Conservation (phyloP, 2,888 invertebrate species). For the Ptychoptera albimana region DNA sequence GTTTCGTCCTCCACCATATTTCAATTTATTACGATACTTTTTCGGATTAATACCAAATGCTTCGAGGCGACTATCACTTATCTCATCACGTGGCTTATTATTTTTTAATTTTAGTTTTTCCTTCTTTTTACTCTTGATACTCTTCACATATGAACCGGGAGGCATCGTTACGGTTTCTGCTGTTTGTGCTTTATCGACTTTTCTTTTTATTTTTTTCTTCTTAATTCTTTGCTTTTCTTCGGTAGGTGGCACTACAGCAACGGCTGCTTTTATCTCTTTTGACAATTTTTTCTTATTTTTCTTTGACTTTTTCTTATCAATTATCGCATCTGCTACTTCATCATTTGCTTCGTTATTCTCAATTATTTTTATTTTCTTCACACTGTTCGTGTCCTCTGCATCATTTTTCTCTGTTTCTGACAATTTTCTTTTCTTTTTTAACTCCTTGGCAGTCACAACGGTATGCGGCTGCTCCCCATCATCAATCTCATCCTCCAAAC, state of each 20-base stretch:
- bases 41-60: conserved; percentile 89
- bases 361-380: conserved; percentile 11
- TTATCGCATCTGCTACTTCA: no score
- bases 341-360: no score
- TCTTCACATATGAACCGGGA: conserved; percentile 10
- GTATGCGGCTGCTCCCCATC: conserved; percentile 6
- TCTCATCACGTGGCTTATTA: conserved; percentile 11
- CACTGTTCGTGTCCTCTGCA: conserved; percentile 10
- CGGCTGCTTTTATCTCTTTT: conserved; percentile 7
- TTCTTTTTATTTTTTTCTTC: no score
- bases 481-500: conserved; percentile 24
- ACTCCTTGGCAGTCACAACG: conserved; percentile 1
- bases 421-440: conserved; percentile 6
- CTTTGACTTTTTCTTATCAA: no score
- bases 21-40: conserved; percentile 37
- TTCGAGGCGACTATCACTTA: conserved; percentile 67
- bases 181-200: no score
- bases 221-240: no score
- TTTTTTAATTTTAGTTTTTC: no score
- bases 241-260: conserved; percentile 8
- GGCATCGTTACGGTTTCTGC: conserved; percentile 8
- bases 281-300: conserved; percentile 8
- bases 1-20: no score
- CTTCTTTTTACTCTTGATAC: conserved; percentile 10
- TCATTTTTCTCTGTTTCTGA: conserved; percentile 8